Evolutionary conservation across 2,888 invertebrate genomes (phyloP).

Genomic region (Trichogramma dendrolimi): DNA sequence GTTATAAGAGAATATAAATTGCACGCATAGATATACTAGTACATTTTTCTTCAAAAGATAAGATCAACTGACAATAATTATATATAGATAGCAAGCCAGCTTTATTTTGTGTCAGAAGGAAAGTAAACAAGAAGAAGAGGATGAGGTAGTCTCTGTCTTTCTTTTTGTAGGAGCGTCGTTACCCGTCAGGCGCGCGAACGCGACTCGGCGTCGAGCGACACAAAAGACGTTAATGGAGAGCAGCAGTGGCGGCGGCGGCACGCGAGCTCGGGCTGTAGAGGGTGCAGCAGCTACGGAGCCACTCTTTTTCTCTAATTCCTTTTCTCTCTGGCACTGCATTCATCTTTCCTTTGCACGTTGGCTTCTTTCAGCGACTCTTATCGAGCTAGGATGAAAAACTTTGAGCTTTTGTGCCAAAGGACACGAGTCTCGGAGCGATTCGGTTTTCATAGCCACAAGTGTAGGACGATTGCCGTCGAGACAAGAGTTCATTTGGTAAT

Average conservation of each 20-base stretch:
- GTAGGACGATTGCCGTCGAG: too few species aligned
- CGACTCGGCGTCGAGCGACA: neutral
- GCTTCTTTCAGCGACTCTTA: slow-evolving; percentile 34
- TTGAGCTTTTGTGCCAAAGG: slow-evolving; percentile 34
- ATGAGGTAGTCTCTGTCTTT: neutral
- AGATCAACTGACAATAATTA: slow-evolving; percentile 19
- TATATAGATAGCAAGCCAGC: slow-evolving; percentile 3
- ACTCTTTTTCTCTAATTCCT: slow-evolving; percentile 7
- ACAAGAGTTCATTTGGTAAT: too few species aligned
- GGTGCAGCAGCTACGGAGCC: neutral
- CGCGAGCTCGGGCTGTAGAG: neutral
- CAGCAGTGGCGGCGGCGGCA: neutral
- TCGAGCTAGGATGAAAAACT: slow-evolving; percentile 35
- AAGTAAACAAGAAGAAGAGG: slow-evolving; percentile 1
- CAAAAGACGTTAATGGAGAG: slow-evolving; percentile 25
- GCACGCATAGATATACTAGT: neutral
- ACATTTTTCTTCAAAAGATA: too few species aligned
- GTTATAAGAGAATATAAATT: too few species aligned
- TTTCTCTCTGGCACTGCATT: slow-evolving; percentile 2
- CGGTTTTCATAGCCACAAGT: neutral
- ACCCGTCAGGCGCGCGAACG: slow-evolving; percentile 7
- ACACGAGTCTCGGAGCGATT: slow-evolving; percentile 20
- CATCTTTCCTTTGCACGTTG: neutral
- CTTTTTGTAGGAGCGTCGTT: slow-evolving; percentile 13
- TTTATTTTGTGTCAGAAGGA: neutral